Evolutionary conservation across 1,140 invertebrate genomes (phyloP).

Genomic region (Rhynchophorus ferrugineus): DNA sequence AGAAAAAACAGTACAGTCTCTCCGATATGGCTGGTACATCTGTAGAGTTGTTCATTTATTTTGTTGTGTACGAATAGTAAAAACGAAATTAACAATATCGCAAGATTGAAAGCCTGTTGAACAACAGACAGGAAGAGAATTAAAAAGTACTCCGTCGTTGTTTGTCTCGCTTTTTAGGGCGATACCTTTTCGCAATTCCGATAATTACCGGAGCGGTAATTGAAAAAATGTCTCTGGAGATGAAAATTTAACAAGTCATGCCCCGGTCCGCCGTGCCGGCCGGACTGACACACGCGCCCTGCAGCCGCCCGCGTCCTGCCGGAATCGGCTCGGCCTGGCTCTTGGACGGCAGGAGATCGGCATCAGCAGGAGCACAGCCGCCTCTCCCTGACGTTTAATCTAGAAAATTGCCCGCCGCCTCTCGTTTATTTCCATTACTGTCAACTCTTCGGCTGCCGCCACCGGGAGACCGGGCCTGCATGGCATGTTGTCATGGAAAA

Average conservation of each 20-base stretch:
- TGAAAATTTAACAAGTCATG: background rate
- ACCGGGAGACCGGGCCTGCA: constrained; percentile 15
- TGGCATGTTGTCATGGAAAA: constrained; percentile 23
- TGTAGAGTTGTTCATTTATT: no score
- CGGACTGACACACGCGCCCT: background rate
- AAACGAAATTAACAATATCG: no score
- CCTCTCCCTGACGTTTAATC: constrained; percentile 45
- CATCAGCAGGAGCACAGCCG: constrained; percentile 16
- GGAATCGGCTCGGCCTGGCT: background rate
- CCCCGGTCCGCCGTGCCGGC: background rate
- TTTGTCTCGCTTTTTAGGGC: no score
- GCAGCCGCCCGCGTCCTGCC: background rate
- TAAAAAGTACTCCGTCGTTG: no score
- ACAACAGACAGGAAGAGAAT: no score
- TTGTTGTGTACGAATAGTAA: no score
- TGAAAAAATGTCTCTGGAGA: background rate
- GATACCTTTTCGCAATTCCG: no score
- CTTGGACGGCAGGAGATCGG: constrained; percentile 8
- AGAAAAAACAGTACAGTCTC: no score
- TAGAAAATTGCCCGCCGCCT: constrained; percentile 45
- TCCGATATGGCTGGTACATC: no score
- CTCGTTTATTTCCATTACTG: constrained; percentile 48
- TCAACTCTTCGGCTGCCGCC: constrained; percentile 43
- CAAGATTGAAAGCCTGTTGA: no score
- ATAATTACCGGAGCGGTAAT: no score